phyloP scores from a whole-genome alignment of 2,888 invertebrate species.

The Drosophila monieri region DNA sequence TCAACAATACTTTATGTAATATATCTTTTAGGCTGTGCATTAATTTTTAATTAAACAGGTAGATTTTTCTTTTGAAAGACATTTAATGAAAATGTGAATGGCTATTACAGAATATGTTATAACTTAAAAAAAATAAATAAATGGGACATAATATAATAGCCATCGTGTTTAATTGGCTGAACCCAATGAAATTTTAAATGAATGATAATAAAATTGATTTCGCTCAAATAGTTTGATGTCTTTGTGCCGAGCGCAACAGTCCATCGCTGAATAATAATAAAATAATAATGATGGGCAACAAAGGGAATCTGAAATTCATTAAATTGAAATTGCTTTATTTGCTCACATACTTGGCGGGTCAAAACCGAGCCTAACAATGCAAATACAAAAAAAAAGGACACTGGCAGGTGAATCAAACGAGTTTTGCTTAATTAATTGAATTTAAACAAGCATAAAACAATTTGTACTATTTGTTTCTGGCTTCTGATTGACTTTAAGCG shows the following conservation, averaged over 20 bases:
- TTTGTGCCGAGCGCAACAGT: conserved; percentile 27
- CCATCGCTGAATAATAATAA: conserved; percentile 17
- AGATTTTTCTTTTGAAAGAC: background rate
- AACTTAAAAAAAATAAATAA: too few relatives aligned
- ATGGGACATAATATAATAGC: background rate
- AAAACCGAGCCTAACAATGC: conserved; percentile 1
- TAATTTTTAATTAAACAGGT: background rate
- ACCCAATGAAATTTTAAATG: conserved; percentile 44
- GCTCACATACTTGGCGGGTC: conserved; percentile 15
- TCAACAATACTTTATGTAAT: background rate
- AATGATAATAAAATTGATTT: conserved; percentile 51
- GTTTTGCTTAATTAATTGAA: conserved; percentile 53
- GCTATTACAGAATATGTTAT: too few relatives aligned
- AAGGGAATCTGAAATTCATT: conserved; percentile 44
- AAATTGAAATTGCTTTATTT: conserved; percentile 37
- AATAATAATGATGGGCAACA: conserved; percentile 35
- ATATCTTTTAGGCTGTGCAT: too few relatives aligned
- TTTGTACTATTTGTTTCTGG: conserved; percentile 36
- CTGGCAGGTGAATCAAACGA: conserved; percentile 33
- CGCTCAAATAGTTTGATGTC: conserved; percentile 31
- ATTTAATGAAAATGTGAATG: background rate
- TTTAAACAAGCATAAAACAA: conserved; percentile 47
- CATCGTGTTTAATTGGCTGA: conserved; percentile 39
- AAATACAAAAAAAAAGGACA: conserved; percentile 27
- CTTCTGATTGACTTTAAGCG: conserved; percentile 32